Evolutionary conservation across 2,113 vertebrate species (phyloP).

Genomic region (Oostethus manadensis): DNA sequence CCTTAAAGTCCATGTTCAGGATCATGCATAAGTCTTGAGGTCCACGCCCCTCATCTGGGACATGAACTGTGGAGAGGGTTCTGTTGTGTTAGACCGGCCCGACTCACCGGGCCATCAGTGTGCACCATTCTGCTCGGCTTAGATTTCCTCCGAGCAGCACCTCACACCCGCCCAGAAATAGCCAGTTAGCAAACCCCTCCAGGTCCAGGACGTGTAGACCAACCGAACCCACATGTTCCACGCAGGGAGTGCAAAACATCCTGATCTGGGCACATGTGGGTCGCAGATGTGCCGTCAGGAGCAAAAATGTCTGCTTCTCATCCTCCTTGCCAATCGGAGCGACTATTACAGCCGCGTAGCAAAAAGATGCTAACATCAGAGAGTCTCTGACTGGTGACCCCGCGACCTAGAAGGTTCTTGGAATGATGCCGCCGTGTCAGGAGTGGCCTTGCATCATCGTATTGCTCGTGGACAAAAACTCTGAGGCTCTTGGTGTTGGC

Average conservation of each 20-base stretch:
- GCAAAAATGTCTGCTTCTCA: background rate
- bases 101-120: slow-evolving; percentile 34
- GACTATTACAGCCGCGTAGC: background rate
- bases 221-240: slow-evolving; percentile 43
- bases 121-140: slow-evolving; percentile 28
- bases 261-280: slow-evolving; percentile 59
- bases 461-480: too few relatives aligned
- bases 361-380: too few relatives aligned
- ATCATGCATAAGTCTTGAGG: too few relatives aligned
- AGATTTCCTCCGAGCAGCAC: slow-evolving; percentile 47
- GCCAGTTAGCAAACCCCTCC: slow-evolving; percentile 18
- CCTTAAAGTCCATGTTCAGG: background rate
- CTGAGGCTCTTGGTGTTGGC: too few relatives aligned
- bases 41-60: too few relatives aligned
- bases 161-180: slow-evolving; percentile 51
- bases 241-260: slow-evolving; percentile 63
- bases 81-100: slow-evolving; percentile 18
- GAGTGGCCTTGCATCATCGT: too few relatives aligned
- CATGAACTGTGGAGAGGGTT: background rate
- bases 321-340: slow-evolving; percentile 14
- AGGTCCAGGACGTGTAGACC: slow-evolving; percentile 35
- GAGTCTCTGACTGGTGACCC: too few relatives aligned
- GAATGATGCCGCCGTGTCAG: too few relatives aligned
- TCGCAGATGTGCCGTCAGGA: slow-evolving; percentile 45
- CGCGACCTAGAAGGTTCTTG: too few relatives aligned